Conservation (phyloP, 2,113 vertebrate genomes). For the Ranitomeya imitator region DNA sequence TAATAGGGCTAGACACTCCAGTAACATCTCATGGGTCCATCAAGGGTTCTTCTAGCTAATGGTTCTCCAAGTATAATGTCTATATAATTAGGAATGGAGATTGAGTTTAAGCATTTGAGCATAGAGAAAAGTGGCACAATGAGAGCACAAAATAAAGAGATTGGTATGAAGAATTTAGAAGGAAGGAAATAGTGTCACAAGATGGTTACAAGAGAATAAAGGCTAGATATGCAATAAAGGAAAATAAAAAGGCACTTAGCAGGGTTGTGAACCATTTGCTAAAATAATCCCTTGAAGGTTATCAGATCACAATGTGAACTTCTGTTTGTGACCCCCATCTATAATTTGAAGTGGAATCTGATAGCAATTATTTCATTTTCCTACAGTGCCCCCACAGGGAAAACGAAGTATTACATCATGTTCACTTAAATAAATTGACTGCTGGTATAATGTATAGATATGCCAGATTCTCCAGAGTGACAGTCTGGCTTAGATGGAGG, state of each 20-base stretch:
- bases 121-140: slow-evolving; percentile 19
- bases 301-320: not conserved
- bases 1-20: not conserved
- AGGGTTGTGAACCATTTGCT: not conserved
- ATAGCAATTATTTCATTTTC: not conserved
- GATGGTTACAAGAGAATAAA: not conserved
- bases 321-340: not conserved
- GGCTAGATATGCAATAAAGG: not conserved
- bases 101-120: not conserved
- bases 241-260: not conserved
- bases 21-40: not conserved
- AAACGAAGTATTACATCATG: not conserved
- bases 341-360: not conserved
- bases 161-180: slow-evolving; percentile 17
- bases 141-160: slow-evolving; percentile 4
- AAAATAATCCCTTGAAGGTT: not conserved
- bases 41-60: not conserved
- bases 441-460: not conserved
- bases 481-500: not conserved
- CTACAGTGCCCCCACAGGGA: not conserved
- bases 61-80: not conserved
- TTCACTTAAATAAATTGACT: not conserved
- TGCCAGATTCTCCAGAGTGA: not conserved
- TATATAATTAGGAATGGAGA: slow-evolving; percentile 6
- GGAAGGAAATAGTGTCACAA: not conserved